Evolutionary conservation across 2,797 vertebrate species (phyloP), one percentile per base, ranked within the genome.

Genomic region (Meda fulgida): DNA sequence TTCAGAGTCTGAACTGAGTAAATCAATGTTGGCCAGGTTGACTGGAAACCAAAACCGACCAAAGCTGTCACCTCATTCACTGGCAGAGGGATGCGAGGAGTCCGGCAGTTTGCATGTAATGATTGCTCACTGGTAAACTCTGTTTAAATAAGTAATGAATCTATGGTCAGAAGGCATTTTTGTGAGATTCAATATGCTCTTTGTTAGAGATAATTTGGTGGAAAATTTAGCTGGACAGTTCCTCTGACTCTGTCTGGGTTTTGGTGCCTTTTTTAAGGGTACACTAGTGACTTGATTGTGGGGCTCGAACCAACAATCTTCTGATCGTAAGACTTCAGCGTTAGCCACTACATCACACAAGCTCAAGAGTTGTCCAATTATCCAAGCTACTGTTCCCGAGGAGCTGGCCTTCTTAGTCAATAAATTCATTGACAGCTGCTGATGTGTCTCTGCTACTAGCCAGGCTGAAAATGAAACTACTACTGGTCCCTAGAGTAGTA

Each of bases 391-490:
- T 58, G 14, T 29, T 78, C 18, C 65, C 31, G 10, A 72, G 38
- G 36, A 60, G 26, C 53, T 60, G 43, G 40, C 89, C 66, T 43
- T 89, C 86, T 87, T 83, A 82, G 87, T 88, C 58, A 89, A 14
- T 31, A 11, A 5, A 79, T 46, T 67, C 0, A 14, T 87, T 91
- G 88, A 87, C 86, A 86, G 85, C 89, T 85, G 86, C 43, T 11
- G 4, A n/a, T 38, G 21, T 58, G 70, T 31, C 48, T 46, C n/a
- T 87, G 16, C 23, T 67, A 46, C 34, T 58, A 21, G 43, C 5
- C 67, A 36, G 78, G 43, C 48, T 67, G 36, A 84, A 85, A 84
- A 81, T 21, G 0, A 86, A 85, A 65, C 60, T 60, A 71, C 38
- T 60, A 78, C 43, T 70, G 19, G 26, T 72, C 26, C 26, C 19